Conservation (phyloP, 2,888 invertebrate genomes). For the Microplitis manilae region DNA sequence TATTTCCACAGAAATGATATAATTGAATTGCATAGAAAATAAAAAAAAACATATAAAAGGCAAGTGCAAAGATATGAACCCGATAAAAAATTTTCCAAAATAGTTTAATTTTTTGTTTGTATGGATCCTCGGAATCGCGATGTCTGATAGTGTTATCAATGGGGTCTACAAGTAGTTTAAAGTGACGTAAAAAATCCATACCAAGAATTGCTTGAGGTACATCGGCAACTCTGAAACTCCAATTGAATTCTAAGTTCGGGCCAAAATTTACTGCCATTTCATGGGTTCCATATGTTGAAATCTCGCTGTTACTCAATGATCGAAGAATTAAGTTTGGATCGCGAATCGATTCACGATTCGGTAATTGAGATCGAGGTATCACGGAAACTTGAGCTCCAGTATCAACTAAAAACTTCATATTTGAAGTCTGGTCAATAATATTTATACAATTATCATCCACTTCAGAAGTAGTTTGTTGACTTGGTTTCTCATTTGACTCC, state of each 20-base stretch:
- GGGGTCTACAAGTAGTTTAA: background rate
- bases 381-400: background rate
- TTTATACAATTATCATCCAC: background rate
- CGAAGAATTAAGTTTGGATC: background rate
- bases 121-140: no score
- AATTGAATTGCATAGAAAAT: no score
- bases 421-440: background rate
- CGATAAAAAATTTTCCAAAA: no score
- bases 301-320: background rate
- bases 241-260: background rate
- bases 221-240: background rate
- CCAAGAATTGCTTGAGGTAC: background rate
- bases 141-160: no score
- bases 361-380: background rate
- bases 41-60: no score
- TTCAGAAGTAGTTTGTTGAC: background rate
- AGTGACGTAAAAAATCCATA: background rate
- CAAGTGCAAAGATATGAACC: no score
- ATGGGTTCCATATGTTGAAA: background rate
- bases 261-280: background rate
- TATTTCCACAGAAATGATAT: no score
- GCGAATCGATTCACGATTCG: background rate
- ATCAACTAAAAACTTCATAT: background rate
- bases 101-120: no score
- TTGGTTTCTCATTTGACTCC: no score